Conservation (phyloP, 1,140 invertebrate genomes). For the Drosophila mayri region DNA sequence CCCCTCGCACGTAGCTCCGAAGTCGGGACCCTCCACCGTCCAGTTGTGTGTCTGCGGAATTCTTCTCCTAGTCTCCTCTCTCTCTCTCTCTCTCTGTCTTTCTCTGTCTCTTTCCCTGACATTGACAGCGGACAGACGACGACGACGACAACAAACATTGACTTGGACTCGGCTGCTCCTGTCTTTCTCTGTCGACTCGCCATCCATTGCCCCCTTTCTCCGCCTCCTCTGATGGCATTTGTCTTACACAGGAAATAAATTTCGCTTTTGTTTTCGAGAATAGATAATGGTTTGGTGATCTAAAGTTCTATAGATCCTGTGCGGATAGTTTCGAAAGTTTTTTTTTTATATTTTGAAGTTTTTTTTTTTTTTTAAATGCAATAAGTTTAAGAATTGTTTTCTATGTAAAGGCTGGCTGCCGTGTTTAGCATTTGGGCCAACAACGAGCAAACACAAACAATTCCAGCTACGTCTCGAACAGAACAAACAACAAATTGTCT, state of each 20-base stretch:
- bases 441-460: neutral
- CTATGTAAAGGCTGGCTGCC: conserved; percentile 1
- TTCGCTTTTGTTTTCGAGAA: neutral
- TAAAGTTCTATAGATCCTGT: too few species aligned
- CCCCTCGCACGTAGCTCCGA: neutral
- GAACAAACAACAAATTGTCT: conserved; percentile 37
- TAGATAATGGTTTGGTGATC: neutral
- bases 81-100: neutral
- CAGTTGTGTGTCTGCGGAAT: conserved; percentile 31
- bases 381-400: neutral
- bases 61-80: conserved; percentile 25
- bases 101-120: conserved; percentile 17
- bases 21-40: conserved; percentile 22
- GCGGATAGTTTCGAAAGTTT: neutral
- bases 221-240: conserved; percentile 23
- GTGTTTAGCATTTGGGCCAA: conserved; percentile 46
- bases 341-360: neutral
- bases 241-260: conserved; percentile 16
- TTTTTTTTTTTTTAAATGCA: neutral
- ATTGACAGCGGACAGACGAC: conserved; percentile 50
- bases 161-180: conserved; percentile 56
- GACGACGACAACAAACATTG: conserved; percentile 42
- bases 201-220: conserved; percentile 20
- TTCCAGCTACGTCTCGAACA: neutral
- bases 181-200: conserved; percentile 25